phyloP scores from a whole-genome alignment of 2,797 vertebrate genomes.

The Falco concolor region DNA sequence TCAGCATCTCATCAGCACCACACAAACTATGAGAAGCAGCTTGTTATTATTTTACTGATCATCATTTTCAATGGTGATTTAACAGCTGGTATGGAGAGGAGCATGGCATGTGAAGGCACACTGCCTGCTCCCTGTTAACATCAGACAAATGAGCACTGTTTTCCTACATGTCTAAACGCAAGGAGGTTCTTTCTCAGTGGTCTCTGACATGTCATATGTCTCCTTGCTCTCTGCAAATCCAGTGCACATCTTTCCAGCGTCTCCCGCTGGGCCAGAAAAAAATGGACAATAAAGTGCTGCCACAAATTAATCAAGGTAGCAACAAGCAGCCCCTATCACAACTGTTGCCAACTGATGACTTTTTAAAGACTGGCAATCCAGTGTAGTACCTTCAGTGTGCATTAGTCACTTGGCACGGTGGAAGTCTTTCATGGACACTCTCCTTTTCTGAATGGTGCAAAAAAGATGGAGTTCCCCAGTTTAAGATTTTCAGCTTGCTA shows the following conservation, averaged over 20 bases:
- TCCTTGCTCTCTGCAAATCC: not conserved
- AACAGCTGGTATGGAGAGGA: not conserved
- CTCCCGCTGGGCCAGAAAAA: not conserved
- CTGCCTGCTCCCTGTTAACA: not conserved
- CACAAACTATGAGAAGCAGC: not conserved
- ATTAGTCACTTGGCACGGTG: not conserved
- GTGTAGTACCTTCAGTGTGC: not conserved
- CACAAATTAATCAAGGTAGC: not conserved
- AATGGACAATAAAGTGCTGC: not conserved
- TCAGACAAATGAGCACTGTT: not conserved
- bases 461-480: not conserved
- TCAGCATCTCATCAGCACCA: not conserved
- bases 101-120: not conserved
- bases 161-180: not conserved
- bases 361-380: not conserved
- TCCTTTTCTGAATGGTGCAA: not conserved
- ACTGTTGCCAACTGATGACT: not conserved
- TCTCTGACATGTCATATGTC: not conserved
- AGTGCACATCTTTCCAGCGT: not conserved
- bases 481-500: not conserved
- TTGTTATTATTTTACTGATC: not conserved
- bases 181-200: not conserved
- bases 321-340: not conserved
- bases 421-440: not conserved
- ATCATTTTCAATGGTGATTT: not conserved